Conservation (phyloP, 2,113 vertebrate species). For the Echinops telfairi region DNA sequence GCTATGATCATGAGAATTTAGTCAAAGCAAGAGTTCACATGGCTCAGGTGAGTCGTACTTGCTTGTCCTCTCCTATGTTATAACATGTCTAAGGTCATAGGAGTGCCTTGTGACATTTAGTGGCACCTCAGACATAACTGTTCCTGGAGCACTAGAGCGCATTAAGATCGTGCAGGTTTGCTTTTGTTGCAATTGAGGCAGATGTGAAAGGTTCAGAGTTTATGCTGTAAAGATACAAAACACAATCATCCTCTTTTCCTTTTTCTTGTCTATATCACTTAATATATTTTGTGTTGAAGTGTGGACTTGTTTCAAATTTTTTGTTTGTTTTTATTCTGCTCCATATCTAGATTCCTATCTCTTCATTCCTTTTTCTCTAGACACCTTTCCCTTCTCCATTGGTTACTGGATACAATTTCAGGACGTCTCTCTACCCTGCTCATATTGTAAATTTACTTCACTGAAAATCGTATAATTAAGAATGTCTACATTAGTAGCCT, state of each 20-base stretch:
- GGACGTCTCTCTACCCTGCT: background rate
- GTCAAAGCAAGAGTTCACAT: background rate
- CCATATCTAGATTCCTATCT: background rate
- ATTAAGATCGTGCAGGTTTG: background rate
- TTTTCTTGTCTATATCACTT: background rate
- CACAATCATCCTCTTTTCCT: background rate
- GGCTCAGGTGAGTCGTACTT: background rate
- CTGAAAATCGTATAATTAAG: background rate
- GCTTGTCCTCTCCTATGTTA: background rate
- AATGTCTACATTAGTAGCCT: background rate
- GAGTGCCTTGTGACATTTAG: background rate
- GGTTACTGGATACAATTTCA: background rate
- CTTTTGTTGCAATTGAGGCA: background rate
- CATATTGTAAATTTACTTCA: background rate
- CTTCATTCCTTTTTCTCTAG: background rate
- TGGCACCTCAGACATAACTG: background rate
- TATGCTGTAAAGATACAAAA: background rate
- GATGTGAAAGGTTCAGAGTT: background rate
- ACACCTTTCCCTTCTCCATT: background rate
- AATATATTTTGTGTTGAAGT: background rate
- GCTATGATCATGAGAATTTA: background rate
- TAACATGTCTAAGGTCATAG: background rate
- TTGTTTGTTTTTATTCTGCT: background rate
- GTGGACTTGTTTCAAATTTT: background rate
- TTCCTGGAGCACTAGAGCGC: background rate